phyloP scores from a whole-genome alignment of 2,113 vertebrate species.

The Trochalopteron elliotii region DNA sequence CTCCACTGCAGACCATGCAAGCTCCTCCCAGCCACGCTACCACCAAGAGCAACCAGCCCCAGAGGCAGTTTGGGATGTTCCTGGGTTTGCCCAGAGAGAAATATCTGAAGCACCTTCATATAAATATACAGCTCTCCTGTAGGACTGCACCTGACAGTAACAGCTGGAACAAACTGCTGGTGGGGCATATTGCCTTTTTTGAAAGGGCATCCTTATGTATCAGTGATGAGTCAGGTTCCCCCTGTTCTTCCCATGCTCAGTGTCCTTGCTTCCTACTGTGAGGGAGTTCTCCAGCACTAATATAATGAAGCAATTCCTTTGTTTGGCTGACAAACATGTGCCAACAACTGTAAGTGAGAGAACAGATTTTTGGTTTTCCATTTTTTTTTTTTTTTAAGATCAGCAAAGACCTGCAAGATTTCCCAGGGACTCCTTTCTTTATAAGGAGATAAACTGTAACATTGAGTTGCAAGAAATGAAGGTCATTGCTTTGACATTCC shows the following conservation, averaged over 20 bases:
- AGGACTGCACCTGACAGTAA: background rate
- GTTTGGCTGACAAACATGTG: background rate
- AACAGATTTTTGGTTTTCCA: background rate
- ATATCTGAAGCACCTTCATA: accelerated
- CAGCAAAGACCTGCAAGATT: background rate
- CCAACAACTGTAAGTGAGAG: background rate
- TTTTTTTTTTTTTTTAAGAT: background rate
- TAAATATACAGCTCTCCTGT: background rate
- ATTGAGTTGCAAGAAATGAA: background rate
- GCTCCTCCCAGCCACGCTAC: background rate
- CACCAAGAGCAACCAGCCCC: background rate
- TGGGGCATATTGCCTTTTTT: accelerated
- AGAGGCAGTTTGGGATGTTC: background rate
- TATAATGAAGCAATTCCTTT: background rate
- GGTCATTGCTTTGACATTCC: background rate
- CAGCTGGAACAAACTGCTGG: background rate
- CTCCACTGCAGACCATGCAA: background rate
- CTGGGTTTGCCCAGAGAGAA: background rate
- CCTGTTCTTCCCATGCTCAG: accelerated
- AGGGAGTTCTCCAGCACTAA: background rate
- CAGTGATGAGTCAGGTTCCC: background rate
- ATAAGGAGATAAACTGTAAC: background rate
- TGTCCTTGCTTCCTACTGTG: background rate
- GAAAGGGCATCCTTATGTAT: background rate
- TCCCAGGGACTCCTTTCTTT: background rate